Percentiles rank a stretch among this genome's conserved stretches.
Evolutionary conservation across 2,888 invertebrate species (phyloP).

Genomic region (Cosmopolites sordidus): DNA sequence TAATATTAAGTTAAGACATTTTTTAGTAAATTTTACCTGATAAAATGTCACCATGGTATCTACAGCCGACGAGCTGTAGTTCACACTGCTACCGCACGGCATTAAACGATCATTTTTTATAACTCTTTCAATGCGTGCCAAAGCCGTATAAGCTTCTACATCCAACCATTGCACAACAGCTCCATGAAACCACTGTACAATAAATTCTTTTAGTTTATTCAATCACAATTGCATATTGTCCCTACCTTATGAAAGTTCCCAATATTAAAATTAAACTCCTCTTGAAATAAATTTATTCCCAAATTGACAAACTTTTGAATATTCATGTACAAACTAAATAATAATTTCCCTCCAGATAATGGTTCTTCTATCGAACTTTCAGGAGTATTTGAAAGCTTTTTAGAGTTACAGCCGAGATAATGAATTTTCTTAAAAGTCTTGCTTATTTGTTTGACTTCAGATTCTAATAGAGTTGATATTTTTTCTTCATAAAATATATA

Average conservation of each 20-base stretch:
- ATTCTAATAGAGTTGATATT: not conserved
- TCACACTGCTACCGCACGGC: not conserved
- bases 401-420: not conserved
- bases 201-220: not conserved
- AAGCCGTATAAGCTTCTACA: not conserved
- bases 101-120: not conserved
- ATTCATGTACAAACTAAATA: not conserved
- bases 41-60: not conserved
- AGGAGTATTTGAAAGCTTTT: not conserved
- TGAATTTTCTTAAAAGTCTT: not conserved
- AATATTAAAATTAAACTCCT: not conserved
- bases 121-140: not conserved
- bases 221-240: not conserved
- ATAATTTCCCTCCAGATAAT: not conserved
- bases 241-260: not conserved
- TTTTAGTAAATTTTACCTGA: too few relatives aligned
- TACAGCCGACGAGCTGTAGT: not conserved
- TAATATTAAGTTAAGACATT: too few relatives aligned
- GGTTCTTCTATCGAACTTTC: not conserved
- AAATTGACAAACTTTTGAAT: not conserved
- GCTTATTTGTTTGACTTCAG: not conserved
- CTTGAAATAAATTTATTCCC: not conserved
- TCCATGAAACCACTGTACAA: not conserved
- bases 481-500: not conserved
- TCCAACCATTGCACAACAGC: not conserved